Base-by-base conservation (phyloP, 1,140 invertebrate genomes). In the Cataglyphis hispanica region DNA sequence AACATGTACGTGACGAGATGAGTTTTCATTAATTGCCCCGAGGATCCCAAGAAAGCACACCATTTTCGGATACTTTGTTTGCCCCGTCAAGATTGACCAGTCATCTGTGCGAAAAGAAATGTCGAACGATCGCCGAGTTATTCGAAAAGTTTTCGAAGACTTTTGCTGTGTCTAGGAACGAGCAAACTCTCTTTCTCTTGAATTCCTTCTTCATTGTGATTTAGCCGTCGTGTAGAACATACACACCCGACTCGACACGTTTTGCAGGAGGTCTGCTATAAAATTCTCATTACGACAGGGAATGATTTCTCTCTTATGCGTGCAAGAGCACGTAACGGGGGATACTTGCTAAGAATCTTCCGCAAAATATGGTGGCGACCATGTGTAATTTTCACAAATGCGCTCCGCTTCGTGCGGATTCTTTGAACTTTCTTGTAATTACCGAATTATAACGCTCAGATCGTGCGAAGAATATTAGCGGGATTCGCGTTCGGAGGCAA, bases 201-300 rank as follows among this genome's bases (percentile, higher is more conserved):
- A 8, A 19, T 34, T 1, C n/a, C 11, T 25, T 25, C 27, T 22
- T 66, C 19, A 11, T 1, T 40, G 66, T 67, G 86, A 84, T 84
- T 84, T 87, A 87, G 27, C 27, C 64, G 70, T 40, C 53, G 56
- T 66, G 58, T 56, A 66, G 53, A 56, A 66, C 76, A 66, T 43
- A 87, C 86, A 58, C 56, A 66, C 56, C 61, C 25, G 43, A 50
- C 40, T 43, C 40, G 67, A 69, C 81, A 46, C 74, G 58, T 87
- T 85, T 67, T 53, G 56, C 25, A 19, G 0, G 4, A 40, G 50
- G 19, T 13, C 31, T 60, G 61, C 60, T 50, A 37, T 67, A 77
- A 72, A 74, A 77, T 67, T 77, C 53, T 74, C 67, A 43, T 83
- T 83, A 74, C 43, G 53, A 81, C 78, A 60, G 25, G 13, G n/a